Base-by-base conservation (phyloP, 2,797 vertebrate species). In the Crax fasciolata region DNA sequence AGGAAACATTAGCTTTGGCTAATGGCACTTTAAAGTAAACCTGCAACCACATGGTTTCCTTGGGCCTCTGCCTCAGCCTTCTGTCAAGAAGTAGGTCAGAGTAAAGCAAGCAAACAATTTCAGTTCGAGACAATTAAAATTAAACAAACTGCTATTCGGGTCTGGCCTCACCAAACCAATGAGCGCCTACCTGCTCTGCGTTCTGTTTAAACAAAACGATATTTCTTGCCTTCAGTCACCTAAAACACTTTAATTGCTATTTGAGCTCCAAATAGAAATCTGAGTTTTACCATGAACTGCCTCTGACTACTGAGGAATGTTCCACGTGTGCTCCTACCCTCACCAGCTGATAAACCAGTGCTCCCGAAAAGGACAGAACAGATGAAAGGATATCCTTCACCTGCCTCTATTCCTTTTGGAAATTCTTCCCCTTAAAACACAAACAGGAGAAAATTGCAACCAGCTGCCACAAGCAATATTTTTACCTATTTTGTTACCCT, bases 11-110 rank as follows among this genome's bases (percentile, higher is more conserved):
- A 67, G 38, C 61, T 95, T 90, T 89, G 65, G 39, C 49, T 92
- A 91, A 95, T 44, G 38, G 67, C 24, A 13, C 84, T 93, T 92
- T 89, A 80, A 90, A 96, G 83, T 79, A 94, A 91, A 93, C 82
- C 86, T 88, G 28, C 63, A 55, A 75, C 35, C 68, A 68, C 67
- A 59, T 43, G 62, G 70, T 80, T 95, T 95, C 71, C 61, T 81
- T 30, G 27, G 38, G 75, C 43, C 68, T 83, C 65, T 46, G 21
- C 52, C 58, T 82, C 51, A 46, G 39, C 38, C 5, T 72, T 51
- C 55, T 72, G 44, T 19, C 52, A 18, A 44, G 38, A 82, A 89
- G 41, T 72, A 78, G 72, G 57, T 65, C 54, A 67, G 44, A 83
- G 24, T 43, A 82, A 75, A 85, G 73, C 44, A 82, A 68, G 73